Conservation (phyloP, 2,888 invertebrate genomes). For the Calameuta pallipes region DNA sequence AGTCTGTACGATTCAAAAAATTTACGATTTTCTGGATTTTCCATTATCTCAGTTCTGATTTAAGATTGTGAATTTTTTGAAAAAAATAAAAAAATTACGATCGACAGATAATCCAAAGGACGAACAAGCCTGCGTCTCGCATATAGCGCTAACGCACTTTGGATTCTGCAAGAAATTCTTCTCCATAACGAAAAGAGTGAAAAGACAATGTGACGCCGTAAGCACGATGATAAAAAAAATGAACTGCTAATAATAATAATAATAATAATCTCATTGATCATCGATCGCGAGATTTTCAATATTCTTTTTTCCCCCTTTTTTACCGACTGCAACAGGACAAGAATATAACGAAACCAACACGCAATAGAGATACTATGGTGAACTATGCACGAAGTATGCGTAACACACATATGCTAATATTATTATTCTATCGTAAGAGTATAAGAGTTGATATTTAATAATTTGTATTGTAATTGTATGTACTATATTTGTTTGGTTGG, state of each 20-base stretch:
- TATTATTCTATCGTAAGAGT: conserved; percentile 64
- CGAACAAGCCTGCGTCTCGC: not conserved
- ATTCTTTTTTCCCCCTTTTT: conserved; percentile 22
- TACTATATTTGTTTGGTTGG: conserved; percentile 66
- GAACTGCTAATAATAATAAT: conserved; percentile 24
- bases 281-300: conserved; percentile 29
- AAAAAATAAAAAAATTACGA: not conserved
- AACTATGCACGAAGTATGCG: conserved; percentile 44
- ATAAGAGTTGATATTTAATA: conserved; percentile 66
- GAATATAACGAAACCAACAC: conserved; percentile 3
- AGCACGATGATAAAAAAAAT: conserved; percentile 13
- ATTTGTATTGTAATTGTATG: conserved; percentile 66
- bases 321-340: not conserved
- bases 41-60: not conserved
- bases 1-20: not conserved
- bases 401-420: conserved; percentile 42
- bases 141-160: not conserved
- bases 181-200: not conserved
- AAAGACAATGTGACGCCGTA: not conserved
- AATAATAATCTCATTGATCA: conserved; percentile 30
- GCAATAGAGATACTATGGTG: conserved; percentile 19
- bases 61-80: not conserved
- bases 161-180: not conserved
- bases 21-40: not conserved
- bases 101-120: not conserved